Conservation (phyloP, 2,888 invertebrate genomes). For the Orthosia incerta region DNA sequence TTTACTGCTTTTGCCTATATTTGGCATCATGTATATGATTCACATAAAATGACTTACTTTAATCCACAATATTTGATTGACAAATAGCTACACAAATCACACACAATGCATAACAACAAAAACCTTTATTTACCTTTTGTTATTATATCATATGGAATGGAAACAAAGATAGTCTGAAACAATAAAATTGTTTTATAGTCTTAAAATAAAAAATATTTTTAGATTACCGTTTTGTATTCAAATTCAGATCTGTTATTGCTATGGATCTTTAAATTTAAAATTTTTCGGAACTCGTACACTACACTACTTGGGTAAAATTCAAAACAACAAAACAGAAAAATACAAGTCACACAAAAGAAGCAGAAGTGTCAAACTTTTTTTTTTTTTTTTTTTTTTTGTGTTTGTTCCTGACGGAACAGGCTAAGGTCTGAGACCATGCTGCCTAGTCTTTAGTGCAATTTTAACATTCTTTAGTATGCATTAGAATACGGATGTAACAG, state of each 20-base stretch:
- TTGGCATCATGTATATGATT: constrained; percentile 28
- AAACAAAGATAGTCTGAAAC: constrained; percentile 16
- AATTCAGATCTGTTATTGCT: constrained; percentile 8
- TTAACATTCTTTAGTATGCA: too few species aligned
- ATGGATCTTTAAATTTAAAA: constrained; percentile 17
- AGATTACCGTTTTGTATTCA: constrained; percentile 37
- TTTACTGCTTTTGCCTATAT: constrained; percentile 16
- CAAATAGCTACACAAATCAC: not conserved
- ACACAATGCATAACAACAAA: constrained; percentile 29
- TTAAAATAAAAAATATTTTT: not conserved
- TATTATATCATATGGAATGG: not conserved
- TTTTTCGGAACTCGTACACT: constrained; percentile 9
- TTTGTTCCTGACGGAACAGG: too few species aligned
- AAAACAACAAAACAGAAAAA: constrained; percentile 67
- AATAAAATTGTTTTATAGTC: not conserved
- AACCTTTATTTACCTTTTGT: constrained; percentile 18
- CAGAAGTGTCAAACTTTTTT: constrained; percentile 17
- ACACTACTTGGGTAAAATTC: constrained; percentile 45
- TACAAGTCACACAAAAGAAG: constrained; percentile 63
- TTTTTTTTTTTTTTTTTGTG: too few species aligned
- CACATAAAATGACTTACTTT: not conserved
- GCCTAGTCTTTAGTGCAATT: too few species aligned
- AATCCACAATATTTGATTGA: not conserved
- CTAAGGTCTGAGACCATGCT: too few species aligned
- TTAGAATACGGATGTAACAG: too few species aligned